Evolutionary conservation across 2,888 invertebrate genomes (phyloP).

Genomic region (Lepidochitona cinerea): DNA sequence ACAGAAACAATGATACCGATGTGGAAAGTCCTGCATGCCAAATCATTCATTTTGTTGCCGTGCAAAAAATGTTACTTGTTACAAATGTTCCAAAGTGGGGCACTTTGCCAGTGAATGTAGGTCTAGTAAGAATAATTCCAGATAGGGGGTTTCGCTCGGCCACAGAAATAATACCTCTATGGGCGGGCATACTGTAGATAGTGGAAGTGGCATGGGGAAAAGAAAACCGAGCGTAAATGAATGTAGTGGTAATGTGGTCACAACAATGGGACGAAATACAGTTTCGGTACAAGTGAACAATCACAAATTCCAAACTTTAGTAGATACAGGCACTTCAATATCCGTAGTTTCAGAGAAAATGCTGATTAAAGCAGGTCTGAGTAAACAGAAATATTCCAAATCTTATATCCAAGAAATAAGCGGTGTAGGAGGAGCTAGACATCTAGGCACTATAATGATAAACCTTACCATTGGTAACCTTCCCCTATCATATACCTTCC

Average conservation of each 20-base stretch:
- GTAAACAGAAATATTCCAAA: not conserved
- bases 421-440: not conserved
- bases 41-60: not conserved
- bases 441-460: not conserved
- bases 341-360: not conserved
- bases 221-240: not conserved
- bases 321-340: not conserved
- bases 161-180: not conserved
- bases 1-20: not conserved
- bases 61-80: conserved; percentile 19
- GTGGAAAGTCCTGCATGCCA: not conserved
- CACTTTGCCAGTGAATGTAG: not conserved
- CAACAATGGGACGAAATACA: not conserved
- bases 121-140: not conserved
- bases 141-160: not conserved
- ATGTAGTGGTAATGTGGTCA: not conserved
- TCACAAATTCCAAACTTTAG: not conserved
- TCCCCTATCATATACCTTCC: not conserved
- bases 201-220: not conserved
- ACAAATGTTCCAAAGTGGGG: conserved; percentile 18
- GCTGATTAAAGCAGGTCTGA: not conserved
- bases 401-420: not conserved
- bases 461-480: not conserved
- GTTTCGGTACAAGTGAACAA: not conserved
- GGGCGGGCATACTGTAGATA: conserved; percentile 1